Evolutionary conservation across 2,888 invertebrate species (phyloP).

Genomic region (Plusia festucae): DNA sequence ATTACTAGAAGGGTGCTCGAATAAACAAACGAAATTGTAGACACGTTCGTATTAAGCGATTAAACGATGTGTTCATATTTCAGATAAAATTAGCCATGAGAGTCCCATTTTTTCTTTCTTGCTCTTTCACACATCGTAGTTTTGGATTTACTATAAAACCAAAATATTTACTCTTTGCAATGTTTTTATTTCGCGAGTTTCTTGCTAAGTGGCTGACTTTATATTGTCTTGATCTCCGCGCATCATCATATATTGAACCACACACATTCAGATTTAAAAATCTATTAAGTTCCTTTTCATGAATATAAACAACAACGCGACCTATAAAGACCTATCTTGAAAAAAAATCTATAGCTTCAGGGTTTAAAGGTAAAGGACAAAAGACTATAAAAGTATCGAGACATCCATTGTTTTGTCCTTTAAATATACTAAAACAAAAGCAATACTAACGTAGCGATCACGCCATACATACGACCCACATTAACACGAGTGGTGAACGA

Average conservation of each 20-base stretch:
- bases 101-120: background rate
- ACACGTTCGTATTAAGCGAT: constrained; percentile 24
- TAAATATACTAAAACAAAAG: background rate
- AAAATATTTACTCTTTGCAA: background rate
- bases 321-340: too few species aligned
- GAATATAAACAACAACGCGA: too few species aligned
- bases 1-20: constrained; percentile 43
- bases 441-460: background rate
- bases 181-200: background rate
- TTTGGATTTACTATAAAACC: background rate
- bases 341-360: too few species aligned
- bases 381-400: background rate
- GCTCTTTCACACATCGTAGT: background rate
- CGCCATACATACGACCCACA: constrained; percentile 44
- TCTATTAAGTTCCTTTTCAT: too few species aligned
- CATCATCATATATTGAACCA: too few species aligned
- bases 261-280: too few species aligned
- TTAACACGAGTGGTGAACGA: constrained; percentile 52
- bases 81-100: constrained; percentile 12
- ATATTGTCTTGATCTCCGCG: too few species aligned
- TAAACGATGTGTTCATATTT: constrained; percentile 20
- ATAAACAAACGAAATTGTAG: constrained; percentile 50
- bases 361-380: background rate
- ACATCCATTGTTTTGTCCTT: background rate
- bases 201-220: background rate